Conservation (phyloP, 2,888 invertebrate genomes). For the Acronicta aceris region DNA sequence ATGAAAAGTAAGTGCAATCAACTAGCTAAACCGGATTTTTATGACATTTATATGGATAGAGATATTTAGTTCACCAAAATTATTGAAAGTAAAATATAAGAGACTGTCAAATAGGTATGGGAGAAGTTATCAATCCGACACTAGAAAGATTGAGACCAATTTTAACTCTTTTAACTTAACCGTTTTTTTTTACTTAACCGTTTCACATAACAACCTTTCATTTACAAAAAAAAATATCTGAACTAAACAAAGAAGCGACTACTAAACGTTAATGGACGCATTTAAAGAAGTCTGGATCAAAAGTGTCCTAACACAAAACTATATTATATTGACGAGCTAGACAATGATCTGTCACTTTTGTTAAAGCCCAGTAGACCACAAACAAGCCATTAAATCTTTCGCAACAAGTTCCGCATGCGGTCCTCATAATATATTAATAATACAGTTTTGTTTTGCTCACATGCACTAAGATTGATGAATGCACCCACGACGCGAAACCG, state of each 20-base stretch:
- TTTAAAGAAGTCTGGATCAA: not conserved
- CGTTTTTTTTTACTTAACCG: too few relatives aligned
- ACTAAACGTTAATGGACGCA: too few relatives aligned
- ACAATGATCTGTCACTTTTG: constrained; percentile 18
- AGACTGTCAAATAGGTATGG: not conserved
- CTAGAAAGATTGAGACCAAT: not conserved
- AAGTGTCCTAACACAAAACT: not conserved
- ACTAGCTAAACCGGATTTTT: not conserved
- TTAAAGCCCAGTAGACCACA: constrained; percentile 22
- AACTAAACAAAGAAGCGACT: too few relatives aligned
- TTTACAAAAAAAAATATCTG: too few relatives aligned
- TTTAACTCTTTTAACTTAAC: too few relatives aligned
- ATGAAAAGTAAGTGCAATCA: constrained; percentile 22
- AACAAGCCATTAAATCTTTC: constrained; percentile 55
- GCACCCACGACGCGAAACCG: constrained; percentile 33
- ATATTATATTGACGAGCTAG: not conserved
- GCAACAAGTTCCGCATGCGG: constrained; percentile 43
- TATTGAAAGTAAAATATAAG: constrained; percentile 14
- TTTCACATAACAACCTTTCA: too few relatives aligned
- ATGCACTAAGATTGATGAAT: constrained; percentile 53
- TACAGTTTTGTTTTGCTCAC: constrained; percentile 42
- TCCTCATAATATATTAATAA: constrained; percentile 49
- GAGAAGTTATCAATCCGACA: not conserved
- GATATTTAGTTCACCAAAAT: constrained; percentile 16
- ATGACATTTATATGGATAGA: constrained; percentile 7